Evolutionary conservation across 37 sponge, comb jelly and placozoan species (phyloP), one percentile per base, ranked within the genome.

Genomic region (Beroe forskalii): DNA sequence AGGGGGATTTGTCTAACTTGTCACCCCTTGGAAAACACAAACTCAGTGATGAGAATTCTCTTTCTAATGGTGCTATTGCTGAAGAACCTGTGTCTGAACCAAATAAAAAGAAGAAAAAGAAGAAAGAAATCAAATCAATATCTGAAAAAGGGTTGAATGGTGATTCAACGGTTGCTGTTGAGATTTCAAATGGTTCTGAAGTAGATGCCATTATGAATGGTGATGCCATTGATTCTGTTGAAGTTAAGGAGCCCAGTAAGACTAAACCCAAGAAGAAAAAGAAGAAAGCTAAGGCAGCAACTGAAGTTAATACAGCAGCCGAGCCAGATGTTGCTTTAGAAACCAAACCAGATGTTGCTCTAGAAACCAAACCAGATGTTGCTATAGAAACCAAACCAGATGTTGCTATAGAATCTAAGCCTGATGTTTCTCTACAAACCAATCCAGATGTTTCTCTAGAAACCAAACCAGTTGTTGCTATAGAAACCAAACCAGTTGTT

Each of bases 61-160:
- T 9, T 36, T 1, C 3, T 20, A 36, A 32, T 69, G 30, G 76
- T 22, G 12, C 76, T 37, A 38, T 32, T 4, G 86, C 12, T 4
- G n/a, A 12, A 3, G 86, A 41, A 20, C 48, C 14, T 1, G 55
- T 0, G 12, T 25, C 40, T 43, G 40, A 80, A 80, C 44, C 86
- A 4, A 19, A 35, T 1, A 44, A 80, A 48, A 80, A 80, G 86
- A 44, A 80, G 86, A 80, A 41, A 80, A 44, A 80, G 86, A 44
- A 80, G 86, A 37, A 38, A 37, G 39, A 3, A 22, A 37, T 35
- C 4, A 20, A 72, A 33, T 8, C 75, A 32, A 3, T 12, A 22
- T 3, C 4, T 38, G 75, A 32, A 72, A 72, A 32, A 32, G 66
- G 25, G 66, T 3, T 30, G 25, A 30, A 63, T 23, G 39, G 20